Base-by-base conservation (phyloP, 2,888 invertebrate genomes). In the Chouioia cunea region DNA sequence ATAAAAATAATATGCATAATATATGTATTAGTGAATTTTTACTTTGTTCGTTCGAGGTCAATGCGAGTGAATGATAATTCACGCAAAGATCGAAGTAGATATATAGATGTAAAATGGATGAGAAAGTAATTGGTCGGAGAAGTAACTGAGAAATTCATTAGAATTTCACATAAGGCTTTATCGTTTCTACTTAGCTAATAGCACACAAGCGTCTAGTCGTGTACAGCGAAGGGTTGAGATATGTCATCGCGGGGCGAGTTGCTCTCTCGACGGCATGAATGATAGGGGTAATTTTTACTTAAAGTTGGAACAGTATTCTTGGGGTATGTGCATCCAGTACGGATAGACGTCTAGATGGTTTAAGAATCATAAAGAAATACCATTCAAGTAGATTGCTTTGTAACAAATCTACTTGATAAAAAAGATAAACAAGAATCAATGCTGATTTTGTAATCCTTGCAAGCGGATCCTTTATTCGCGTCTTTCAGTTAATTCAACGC, bases 101-200 rank as follows among this genome's bases (percentile, higher is more conserved):
- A 57, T 4, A 27, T 18, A 18, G 43, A 27, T 0, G 58, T 20
- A 15, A 4, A 47, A n/a, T 10, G 22, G 36, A 15, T 14, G 36
- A 52, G 56, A 54, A 65, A 66, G 71, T 52, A 63, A 71, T 60
- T 46, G 65, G 59, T 57, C 36, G 70, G 52, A 65, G 71, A 74
- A 74, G 74, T 76, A 72, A 73, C 69, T 73, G 73, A 63, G 72
- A 74, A 76, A 76, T 75, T 76, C 76, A 76, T 75, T 76, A 75
- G 70, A 76, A 76, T 73, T 75, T 76, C 73, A 59, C 71, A 71
- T 65, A 64, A 74, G 73, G 74, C 72, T 73, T n/a, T 72, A 74
- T 73, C 73, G 74, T 65, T n/a, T 73, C 65, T 74, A 73, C 74
- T 75, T 73, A 70, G 73, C 71, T 75, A 71, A 74, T 73, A 60